phyloP scores from a whole-genome alignment of 2,113 vertebrate species.

The Phrynosoma blainvillii region DNA sequence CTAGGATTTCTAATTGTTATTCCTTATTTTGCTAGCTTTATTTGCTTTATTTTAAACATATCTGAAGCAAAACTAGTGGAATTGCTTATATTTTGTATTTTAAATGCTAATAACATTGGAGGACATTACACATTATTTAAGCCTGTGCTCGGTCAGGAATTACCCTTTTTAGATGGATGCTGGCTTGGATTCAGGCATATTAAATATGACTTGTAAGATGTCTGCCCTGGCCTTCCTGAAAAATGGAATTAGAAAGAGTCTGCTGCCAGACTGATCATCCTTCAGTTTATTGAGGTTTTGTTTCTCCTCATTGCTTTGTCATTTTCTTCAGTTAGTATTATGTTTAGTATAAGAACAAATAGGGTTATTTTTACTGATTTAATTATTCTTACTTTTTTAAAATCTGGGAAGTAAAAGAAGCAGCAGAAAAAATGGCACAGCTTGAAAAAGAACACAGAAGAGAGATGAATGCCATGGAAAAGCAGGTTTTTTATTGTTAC shows the following conservation, averaged over 20 bases:
- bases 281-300: no score
- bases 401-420: constrained; percentile 84
- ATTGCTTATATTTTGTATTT: neutral
- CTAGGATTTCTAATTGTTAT: neutral
- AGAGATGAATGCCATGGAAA: constrained; percentile 80
- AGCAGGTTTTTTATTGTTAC: constrained; percentile 78
- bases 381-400: neutral
- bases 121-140: no score
- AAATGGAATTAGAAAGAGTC: no score
- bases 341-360: neutral
- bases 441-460: constrained; percentile 80
- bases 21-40: neutral
- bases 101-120: neutral
- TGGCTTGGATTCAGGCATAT: no score
- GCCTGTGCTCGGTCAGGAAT: no score
- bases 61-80: neutral
- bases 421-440: constrained; percentile 79
- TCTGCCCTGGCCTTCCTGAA: no score
- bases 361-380: neutral
- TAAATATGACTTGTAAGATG: no score
- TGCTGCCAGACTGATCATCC: no score
- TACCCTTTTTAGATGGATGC: no score
- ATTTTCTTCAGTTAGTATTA: no score
- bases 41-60: neutral
- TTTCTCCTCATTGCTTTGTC: no score